These are phyloP conservation scores for Megaustenia siamemsis DNA, from an alignment of 2,888 invertebrate species.

Conservation along the genomic window DNA sequence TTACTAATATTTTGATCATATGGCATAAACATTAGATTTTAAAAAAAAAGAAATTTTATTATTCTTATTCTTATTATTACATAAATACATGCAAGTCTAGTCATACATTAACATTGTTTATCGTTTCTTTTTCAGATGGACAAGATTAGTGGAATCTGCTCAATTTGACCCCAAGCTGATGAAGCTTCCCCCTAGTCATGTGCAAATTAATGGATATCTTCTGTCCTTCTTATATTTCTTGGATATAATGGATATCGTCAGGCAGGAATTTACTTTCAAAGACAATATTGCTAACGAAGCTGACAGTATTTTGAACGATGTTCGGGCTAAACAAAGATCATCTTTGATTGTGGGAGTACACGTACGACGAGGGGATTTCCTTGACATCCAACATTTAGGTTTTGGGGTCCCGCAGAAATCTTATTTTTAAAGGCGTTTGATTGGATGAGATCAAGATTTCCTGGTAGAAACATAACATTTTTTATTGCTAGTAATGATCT, in stretches of 20 bases:
- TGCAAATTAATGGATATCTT: not conserved
- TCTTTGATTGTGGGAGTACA: slow-evolving; percentile 28
- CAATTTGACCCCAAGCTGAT: not conserved
- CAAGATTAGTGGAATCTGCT: not conserved
- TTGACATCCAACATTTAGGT: not conserved
- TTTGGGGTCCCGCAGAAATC: not conserved
- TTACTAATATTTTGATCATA: too few relatives aligned
- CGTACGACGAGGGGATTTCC: slow-evolving; percentile 24
- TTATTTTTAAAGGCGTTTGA: slow-evolving; percentile 31
- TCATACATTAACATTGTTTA: too few relatives aligned
- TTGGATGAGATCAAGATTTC: slow-evolving; percentile 19
- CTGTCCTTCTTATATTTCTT: not conserved
- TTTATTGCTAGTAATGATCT: slow-evolving; percentile 30
- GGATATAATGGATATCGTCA: not conserved
- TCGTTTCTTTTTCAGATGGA: not conserved
- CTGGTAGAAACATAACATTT: not conserved
- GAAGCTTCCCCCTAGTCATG: not conserved
- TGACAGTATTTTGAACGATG: not conserved
- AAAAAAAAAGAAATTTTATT: too few relatives aligned
- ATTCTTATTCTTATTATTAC: too few relatives aligned
- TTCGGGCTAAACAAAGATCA: not conserved
- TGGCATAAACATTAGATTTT: too few relatives aligned
- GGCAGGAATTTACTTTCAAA: not conserved
- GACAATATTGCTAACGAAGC: not conserved
- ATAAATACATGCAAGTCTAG: too few relatives aligned